These are phyloP conservation scores for Psittacara wagleri DNA, from an alignment of 2,113 vertebrate species.

Conservation along the genomic window DNA sequence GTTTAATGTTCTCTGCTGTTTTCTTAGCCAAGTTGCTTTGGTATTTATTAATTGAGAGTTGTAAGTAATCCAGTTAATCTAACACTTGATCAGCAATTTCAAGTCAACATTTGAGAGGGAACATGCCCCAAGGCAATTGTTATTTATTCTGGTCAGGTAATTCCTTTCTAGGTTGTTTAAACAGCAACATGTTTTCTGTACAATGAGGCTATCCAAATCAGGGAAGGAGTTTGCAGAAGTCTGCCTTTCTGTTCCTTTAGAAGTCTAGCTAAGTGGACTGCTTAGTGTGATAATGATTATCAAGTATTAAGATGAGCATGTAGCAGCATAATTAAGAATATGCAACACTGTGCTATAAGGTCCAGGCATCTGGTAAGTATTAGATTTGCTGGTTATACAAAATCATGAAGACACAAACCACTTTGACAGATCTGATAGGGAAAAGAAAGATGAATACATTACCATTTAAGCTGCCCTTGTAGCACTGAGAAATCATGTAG, in stretches of 20 bases:
- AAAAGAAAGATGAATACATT: constrained; percentile 31
- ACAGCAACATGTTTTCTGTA: constrained; percentile 12
- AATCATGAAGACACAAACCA: constrained; percentile 36
- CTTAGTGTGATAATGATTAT: neutral
- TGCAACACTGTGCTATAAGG: neutral
- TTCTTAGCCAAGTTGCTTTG: constrained; percentile 23
- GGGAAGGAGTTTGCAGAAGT: neutral
- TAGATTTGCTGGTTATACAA: constrained; percentile 30
- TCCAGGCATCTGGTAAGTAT: constrained; percentile 50
- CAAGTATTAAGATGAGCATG: neutral
- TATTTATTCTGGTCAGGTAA: constrained; percentile 61
- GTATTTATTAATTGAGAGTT: constrained; percentile 59
- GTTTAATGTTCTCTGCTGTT: constrained; percentile 28
- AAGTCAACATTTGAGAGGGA: constrained; percentile 6
- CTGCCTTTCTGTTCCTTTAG: constrained; percentile 1
- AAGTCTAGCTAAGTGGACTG: constrained; percentile 8
- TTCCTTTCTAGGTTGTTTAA: constrained; percentile 46
- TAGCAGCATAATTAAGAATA: constrained; percentile 16
- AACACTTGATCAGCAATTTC: constrained; percentile 50
- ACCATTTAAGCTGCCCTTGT: neutral
- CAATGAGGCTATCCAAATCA: neutral
- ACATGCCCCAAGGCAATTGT: constrained; percentile 25
- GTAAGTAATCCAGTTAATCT: constrained; percentile 56
- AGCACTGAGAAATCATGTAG: constrained; percentile 20
- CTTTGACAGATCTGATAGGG: constrained; percentile 31